A percentile compares a stretch with the other conserved stretches of the same genome.
These are phyloP conservation scores for Pipistrellus pygmaeus DNA, from an alignment of 2,797 vertebrate species.

Conservation along the genomic window DNA sequence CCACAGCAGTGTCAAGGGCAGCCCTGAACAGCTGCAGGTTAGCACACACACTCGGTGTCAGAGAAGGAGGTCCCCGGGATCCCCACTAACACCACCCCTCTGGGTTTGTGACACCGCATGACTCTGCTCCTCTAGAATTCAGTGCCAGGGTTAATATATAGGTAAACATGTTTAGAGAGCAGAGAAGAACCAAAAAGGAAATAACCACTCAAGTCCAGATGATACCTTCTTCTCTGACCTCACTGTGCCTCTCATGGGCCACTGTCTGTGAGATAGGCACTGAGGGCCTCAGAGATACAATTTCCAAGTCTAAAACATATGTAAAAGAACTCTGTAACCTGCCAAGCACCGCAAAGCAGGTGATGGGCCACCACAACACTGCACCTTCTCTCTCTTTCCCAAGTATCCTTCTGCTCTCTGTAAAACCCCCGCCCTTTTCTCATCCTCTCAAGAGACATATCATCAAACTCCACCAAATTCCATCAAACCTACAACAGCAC, in stretches of 20 bases:
- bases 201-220: not conserved
- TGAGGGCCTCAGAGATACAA: not conserved
- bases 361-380: fast-evolving
- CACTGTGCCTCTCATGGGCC: not conserved
- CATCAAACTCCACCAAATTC: not conserved
- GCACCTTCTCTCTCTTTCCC: not conserved
- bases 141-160: not conserved
- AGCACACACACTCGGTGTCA: not conserved
- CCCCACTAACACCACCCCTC: not conserved
- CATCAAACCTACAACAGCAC: not conserved
- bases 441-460: not conserved
- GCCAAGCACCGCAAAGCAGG: not conserved
- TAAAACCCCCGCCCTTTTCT: not conserved
- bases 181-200: not conserved
- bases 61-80: not conserved
- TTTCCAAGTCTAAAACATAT: not conserved
- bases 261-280: not conserved
- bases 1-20: not conserved
- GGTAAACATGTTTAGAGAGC: not conserved
- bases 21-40: not conserved
- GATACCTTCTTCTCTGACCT: not conserved
- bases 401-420: not conserved
- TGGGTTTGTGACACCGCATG: not conserved
- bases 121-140: not conserved
- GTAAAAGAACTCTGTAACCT: not conserved